Evolutionary conservation across 2,113 vertebrate species (phyloP).

Genomic region (Pomatorhinus ruficollis): DNA sequence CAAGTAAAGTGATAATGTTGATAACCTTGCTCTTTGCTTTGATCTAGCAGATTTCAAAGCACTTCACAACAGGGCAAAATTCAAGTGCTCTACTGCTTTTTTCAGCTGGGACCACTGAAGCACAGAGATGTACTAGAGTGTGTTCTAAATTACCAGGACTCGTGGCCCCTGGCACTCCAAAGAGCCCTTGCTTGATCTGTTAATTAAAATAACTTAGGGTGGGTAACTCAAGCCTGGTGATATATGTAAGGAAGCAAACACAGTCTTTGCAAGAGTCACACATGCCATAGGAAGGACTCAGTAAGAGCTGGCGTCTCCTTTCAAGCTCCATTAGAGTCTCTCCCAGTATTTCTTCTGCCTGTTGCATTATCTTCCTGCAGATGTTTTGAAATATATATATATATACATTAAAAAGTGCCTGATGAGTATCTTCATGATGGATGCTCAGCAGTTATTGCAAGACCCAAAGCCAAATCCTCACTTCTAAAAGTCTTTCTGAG

Average conservation of each 20-base stretch:
- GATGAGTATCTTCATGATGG: not conserved
- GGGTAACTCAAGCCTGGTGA: not conserved
- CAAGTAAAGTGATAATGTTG: not conserved
- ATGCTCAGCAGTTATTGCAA: not conserved
- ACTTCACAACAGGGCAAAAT: not conserved
- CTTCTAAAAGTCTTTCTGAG: not conserved
- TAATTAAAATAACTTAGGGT: accelerated
- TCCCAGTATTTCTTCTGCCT: not conserved
- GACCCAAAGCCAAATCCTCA: not conserved
- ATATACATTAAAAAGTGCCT: not conserved
- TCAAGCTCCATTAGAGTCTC: not conserved
- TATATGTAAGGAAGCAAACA: not conserved
- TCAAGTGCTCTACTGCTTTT: not conserved
- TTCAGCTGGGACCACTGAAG: not conserved
- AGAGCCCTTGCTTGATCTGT: not conserved
- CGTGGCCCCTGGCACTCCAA: accelerated
- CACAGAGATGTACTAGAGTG: not conserved
- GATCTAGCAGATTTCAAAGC: not conserved
- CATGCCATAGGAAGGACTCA: not conserved
- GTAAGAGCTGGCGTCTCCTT: not conserved
- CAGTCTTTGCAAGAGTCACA: not conserved
- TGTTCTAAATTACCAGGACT: not conserved
- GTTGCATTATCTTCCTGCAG: not conserved
- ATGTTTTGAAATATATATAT: not conserved
- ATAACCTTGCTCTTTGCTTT: not conserved